Conservation (phyloP, 2,888 invertebrate genomes). For the Magallana nippona region DNA sequence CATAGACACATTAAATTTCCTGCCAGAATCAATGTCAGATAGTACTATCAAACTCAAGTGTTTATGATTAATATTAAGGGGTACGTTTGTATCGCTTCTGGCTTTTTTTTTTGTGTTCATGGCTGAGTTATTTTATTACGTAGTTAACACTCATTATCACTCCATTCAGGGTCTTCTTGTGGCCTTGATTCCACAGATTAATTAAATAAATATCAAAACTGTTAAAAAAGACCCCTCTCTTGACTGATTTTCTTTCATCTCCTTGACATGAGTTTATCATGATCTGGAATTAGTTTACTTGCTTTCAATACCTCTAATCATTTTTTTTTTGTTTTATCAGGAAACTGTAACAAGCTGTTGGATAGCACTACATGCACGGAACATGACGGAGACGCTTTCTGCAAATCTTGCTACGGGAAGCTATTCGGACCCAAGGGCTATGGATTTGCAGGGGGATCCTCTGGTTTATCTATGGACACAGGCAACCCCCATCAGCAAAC, state of each 20-base stretch:
- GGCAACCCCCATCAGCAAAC: slow-evolving; percentile 41
- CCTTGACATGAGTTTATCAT: slow-evolving; percentile 1
- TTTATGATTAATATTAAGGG: background rate
- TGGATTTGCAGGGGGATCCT: slow-evolving; percentile 79
- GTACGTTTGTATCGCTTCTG: background rate
- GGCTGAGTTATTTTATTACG: background rate
- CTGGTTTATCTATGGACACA: slow-evolving; percentile 76
- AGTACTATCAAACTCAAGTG: background rate
- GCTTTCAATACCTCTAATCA: background rate
- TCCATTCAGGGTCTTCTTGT: background rate
- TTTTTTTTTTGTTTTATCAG: slow-evolving; percentile 59
- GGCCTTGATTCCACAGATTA: background rate
- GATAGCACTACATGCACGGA: slow-evolving; percentile 87
- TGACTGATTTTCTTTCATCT: no score
- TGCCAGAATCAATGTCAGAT: background rate
- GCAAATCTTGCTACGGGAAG: slow-evolving; percentile 85
- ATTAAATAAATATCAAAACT: background rate
- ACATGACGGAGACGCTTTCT: slow-evolving; percentile 95
- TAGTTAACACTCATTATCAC: slow-evolving; percentile 10
- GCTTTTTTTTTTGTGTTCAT: background rate
- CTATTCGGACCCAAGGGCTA: slow-evolving; percentile 80
- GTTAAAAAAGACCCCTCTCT: background rate
- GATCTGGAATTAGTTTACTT: background rate
- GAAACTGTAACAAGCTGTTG: slow-evolving; percentile 80
- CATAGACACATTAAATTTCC: background rate